Base-by-base conservation (phyloP, 2,797 vertebrate species). In the Phyllotis vaccarum region DNA sequence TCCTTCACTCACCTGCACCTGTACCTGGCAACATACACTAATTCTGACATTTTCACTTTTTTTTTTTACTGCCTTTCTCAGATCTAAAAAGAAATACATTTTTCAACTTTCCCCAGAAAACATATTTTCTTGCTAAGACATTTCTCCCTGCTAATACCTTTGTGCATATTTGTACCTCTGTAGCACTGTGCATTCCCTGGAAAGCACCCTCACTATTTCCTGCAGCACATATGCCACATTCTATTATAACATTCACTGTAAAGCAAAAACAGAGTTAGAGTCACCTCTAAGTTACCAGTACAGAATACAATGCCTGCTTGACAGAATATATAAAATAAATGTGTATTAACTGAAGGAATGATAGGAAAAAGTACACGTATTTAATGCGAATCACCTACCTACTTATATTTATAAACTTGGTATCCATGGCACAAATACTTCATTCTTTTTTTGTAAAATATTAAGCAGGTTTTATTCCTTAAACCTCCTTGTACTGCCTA, bases 211-310 rank as follows among this genome's bases (percentile, higher is more conserved):
- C 46, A 46, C 27, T 46, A 31, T 40, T 43, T 64, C 49, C 0
- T 37, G 80, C 5, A 40, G 11, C 31, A 76, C 5, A 7, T 11
- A 6, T 60, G 22, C 34, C 72, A 76, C 58, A 14, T 80, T 82
- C 56, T 49, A n/a, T 19, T 86, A 13, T 14, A 37, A 58, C 46
- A 58, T 64, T 83, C 6, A 46, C 0, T 46, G 43, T 64, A 19
- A 95, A 22, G 68, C 37, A 75, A 89, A 8, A 91, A 10, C 27
- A 93, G 43, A 74, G 13, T 82, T 37, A 76, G 60, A 64, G 46
- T 90, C 43, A 49, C 24, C 49, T 96, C 86, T 22, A 56, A 96
- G 19, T 76, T 96, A 40, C 31, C 10, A 46, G 60, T 54, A 52
- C 31, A n/a, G 79, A 83, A 27, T 24, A 13, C 37, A 81, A 13